Evolutionary conservation across 2,113 vertebrate species (phyloP), one percentile per base, ranked within the genome.

Genomic region (Vidua macroura): DNA sequence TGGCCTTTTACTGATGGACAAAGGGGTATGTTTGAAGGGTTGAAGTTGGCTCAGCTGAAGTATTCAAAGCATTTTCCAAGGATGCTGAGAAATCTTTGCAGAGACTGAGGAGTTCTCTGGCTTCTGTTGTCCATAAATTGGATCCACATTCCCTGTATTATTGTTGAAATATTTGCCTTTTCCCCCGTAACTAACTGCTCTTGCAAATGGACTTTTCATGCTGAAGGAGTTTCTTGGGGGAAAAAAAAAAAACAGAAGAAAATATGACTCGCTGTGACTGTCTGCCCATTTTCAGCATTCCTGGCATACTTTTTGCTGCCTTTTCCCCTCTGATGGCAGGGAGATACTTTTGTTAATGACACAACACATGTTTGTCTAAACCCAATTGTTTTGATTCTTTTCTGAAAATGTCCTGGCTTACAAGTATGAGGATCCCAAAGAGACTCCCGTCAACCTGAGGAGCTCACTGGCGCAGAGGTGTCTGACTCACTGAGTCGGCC

Each of bases 361-460:
- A 77, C 83, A 84, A 76, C 88, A 62, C 68, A 49, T 96, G 67
- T 95, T 96, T 97, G 72, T 78, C 78, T 91, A 75, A 95, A 86
- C 41, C 21, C 1, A 9, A 70, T 69, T 78, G 79, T 94, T 96
- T 94, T 95, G 92, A 73, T 44, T 95, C 30, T 91, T 89, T 94
- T 58, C 27, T 19, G 46, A 64, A 68, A 82, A 77, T 95, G 52
- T 59, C n/a, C 72, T 93, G 87, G 70, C 79, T 94, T 75, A 17
- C 64, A 28, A 25, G 4, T 23, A 16, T 0, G 6, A 83, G 13
- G 66, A 86, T 93, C 92, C 95, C 92, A 93, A 18, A 90, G 92
- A 94, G 90, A 88, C 77, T 96, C 33, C 64, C 75, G 91, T 94
- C 95, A 93, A 96, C 94, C 96, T 96, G 92, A 93, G 86, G 75